phyloP scores from a whole-genome alignment of 2,888 invertebrate genomes.

The Eristalinus sepulchralis region DNA sequence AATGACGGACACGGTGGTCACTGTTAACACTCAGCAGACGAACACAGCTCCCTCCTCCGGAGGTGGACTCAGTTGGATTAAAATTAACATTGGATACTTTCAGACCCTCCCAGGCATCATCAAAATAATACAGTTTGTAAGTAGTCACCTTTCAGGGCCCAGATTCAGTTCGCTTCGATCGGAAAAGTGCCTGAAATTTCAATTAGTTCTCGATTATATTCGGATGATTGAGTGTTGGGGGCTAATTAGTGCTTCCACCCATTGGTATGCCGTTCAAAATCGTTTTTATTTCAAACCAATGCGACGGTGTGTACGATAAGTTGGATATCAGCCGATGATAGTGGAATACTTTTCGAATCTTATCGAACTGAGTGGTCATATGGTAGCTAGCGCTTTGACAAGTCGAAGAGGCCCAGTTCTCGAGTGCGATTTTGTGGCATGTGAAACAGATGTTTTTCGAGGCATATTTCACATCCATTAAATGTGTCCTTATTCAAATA shows the following conservation, averaged over 20 bases:
- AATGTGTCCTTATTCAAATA: neutral
- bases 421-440: neutral
- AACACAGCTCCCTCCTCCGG: slow-evolving; percentile 78
- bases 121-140: slow-evolving; percentile 91
- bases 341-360: neutral
- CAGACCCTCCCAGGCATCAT: slow-evolving; percentile 90
- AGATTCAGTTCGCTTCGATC: neutral
- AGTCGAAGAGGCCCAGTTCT: neutral
- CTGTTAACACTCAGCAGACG: slow-evolving; percentile 86
- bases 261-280: neutral
- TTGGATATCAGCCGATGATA: neutral
- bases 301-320: neutral
- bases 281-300: neutral
- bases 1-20: slow-evolving; percentile 93
- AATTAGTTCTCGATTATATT: neutral
- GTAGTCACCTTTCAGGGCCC: slow-evolving; percentile 75
- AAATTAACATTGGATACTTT: slow-evolving; percentile 90
- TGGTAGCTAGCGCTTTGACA: neutral
- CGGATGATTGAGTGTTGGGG: neutral
- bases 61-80: slow-evolving; percentile 85
- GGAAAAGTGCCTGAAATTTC: neutral
- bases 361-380: neutral
- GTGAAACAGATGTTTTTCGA: neutral
- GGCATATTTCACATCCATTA: neutral
- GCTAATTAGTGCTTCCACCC: neutral